phyloP scores from a whole-genome alignment of 2,113 vertebrate species.

The Chitala chitala region DNA sequence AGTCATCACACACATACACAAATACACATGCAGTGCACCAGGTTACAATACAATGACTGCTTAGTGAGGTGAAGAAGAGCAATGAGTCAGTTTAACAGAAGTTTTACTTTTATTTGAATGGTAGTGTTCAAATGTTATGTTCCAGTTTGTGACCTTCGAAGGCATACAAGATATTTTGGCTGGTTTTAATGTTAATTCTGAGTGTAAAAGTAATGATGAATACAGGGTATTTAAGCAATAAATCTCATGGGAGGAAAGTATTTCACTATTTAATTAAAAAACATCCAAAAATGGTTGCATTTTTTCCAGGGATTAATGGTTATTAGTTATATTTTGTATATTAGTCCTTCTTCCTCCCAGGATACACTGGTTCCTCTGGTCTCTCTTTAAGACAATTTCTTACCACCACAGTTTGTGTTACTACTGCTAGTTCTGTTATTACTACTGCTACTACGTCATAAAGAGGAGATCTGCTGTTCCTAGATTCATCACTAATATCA shows the following conservation, averaged over 20 bases:
- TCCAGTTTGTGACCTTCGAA: background rate
- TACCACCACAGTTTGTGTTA: background rate
- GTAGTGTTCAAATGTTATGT: slow-evolving; percentile 6
- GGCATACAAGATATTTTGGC: background rate
- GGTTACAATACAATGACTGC: too few relatives aligned
- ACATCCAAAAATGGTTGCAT: slow-evolving; percentile 2
- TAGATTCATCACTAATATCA: slow-evolving; percentile 13
- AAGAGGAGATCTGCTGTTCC: slow-evolving; percentile 15
- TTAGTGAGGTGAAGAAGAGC: too few relatives aligned
- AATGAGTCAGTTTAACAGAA: too few relatives aligned
- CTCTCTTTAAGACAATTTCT: too few relatives aligned
- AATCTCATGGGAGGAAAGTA: too few relatives aligned
- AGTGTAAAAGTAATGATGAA: slow-evolving; percentile 1
- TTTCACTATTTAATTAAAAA: too few relatives aligned
- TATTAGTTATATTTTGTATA: too few relatives aligned
- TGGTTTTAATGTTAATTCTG: background rate
- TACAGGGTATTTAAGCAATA: slow-evolving; percentile 4
- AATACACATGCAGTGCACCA: too few relatives aligned
- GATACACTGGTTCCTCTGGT: too few relatives aligned
- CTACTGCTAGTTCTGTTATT: slow-evolving; percentile 11
- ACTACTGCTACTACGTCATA: background rate
- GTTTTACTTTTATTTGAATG: too few relatives aligned
- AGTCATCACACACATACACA: background rate
- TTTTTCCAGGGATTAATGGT: background rate
- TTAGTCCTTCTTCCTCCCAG: too few relatives aligned